Percentiles rank a stretch among this genome's conserved stretches.
Evolutionary conservation across 1,140 invertebrate species (phyloP).

Genomic region (Popillia japonica): DNA sequence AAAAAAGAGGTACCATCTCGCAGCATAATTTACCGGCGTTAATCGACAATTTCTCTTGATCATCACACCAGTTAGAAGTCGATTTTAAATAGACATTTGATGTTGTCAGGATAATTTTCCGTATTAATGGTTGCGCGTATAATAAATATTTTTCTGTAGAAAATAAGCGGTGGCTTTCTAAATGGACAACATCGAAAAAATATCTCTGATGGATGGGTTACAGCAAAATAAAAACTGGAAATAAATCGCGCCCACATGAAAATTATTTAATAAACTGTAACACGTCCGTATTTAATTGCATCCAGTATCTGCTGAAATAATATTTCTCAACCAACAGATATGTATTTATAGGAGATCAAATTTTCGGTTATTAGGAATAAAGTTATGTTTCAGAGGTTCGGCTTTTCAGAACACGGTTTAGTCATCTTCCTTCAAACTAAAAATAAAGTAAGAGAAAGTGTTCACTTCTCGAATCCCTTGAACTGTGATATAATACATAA

Average conservation of each 20-base stretch:
- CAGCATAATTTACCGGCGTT: neutral
- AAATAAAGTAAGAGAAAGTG: too few relatives aligned
- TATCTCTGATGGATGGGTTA: conserved; percentile 1
- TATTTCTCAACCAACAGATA: neutral
- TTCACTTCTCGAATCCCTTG: too few relatives aligned
- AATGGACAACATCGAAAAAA: neutral
- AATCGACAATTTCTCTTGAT: conserved; percentile 34
- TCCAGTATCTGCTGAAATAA: neutral
- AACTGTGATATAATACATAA: too few relatives aligned
- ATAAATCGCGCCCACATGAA: neutral
- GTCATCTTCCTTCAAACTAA: too few relatives aligned
- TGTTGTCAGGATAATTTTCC: conserved; percentile 7
- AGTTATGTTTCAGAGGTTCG: too few relatives aligned
- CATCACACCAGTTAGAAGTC: neutral
- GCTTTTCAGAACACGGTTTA: too few relatives aligned
- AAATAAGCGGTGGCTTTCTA: neutral
- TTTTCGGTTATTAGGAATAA: too few relatives aligned
- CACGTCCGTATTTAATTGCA: neutral
- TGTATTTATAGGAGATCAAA: neutral
- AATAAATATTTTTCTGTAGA: conserved; percentile 22
- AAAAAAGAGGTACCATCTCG: neutral
- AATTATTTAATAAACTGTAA: conserved; percentile 19
- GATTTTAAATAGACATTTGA: conserved; percentile 31
- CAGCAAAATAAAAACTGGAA: neutral
- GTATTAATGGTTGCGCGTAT: neutral